Evolutionary conservation across 2,888 invertebrate genomes (phyloP).

Genomic region (Machimus atricapillus): DNA sequence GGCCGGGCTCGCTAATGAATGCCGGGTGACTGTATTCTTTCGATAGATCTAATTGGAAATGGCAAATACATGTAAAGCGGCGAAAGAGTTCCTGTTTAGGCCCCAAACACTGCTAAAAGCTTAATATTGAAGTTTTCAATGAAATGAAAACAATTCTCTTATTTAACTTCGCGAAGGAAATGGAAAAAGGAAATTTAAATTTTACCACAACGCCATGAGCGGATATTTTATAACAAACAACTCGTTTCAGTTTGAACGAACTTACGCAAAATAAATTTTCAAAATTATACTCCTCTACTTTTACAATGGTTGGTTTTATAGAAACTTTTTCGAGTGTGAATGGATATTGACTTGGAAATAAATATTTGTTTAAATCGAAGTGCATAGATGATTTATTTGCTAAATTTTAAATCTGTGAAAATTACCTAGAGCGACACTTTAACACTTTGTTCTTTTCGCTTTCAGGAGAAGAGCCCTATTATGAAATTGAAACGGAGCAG

Average conservation of each 20-base stretch:
- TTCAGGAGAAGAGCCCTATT: background rate
- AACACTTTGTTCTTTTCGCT: background rate
- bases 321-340: background rate
- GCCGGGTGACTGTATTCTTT: background rate
- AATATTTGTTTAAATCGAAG: too few species aligned
- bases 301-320: background rate
- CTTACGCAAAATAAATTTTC: background rate
- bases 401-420: background rate
- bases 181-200: background rate
- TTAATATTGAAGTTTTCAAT: background rate
- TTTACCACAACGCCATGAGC: background rate
- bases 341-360: background rate
- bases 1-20: background rate
- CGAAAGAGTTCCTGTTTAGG: background rate
- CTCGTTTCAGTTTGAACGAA: background rate
- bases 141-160: background rate
- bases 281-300: background rate
- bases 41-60: background rate
- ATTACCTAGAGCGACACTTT: background rate
- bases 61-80: background rate
- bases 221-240: background rate
- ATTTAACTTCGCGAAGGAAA: background rate
- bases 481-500: background rate
- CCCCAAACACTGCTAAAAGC: background rate
- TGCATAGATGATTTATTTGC: background rate